Conservation (phyloP, 2,888 invertebrate genomes). For the Sinhomidia bicolor region DNA sequence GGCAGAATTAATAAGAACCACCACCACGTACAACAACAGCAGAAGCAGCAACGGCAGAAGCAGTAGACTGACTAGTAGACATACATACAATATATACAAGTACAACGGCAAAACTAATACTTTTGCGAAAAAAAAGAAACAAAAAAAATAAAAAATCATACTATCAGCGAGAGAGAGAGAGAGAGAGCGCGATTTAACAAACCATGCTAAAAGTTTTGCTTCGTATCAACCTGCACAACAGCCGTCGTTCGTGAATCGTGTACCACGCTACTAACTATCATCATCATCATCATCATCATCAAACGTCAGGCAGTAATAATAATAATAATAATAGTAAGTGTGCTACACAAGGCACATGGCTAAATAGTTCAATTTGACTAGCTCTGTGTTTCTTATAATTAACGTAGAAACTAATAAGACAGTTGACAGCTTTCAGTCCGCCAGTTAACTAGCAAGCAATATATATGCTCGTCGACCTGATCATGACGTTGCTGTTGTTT, state of each 20-base stretch:
- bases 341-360: conserved; percentile 8
- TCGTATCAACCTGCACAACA: no score
- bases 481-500: neutral
- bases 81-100: neutral
- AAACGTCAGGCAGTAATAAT: conserved; percentile 8
- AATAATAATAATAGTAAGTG: neutral
- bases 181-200: no score
- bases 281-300: neutral
- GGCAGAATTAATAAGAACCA: neutral
- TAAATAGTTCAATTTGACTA: conserved; percentile 56
- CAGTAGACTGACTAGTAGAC: no score
- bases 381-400: conserved; percentile 23
- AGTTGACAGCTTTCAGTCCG: conserved; percentile 73
- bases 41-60: neutral
- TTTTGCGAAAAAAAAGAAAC: neutral
- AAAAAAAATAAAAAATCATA: neutral
- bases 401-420: conserved; percentile 73
- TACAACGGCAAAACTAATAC: neutral
- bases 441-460: conserved; percentile 58
- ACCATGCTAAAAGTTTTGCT: neutral
- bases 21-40: neutral
- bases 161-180: no score
- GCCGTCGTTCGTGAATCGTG: neutral
- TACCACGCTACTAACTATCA: neutral
- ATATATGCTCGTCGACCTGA: conserved; percentile 8